Percentiles rank a stretch among this genome's conserved stretches.
Conservation (phyloP, 2,113 vertebrate species). For the Oreochromis spilurus region DNA sequence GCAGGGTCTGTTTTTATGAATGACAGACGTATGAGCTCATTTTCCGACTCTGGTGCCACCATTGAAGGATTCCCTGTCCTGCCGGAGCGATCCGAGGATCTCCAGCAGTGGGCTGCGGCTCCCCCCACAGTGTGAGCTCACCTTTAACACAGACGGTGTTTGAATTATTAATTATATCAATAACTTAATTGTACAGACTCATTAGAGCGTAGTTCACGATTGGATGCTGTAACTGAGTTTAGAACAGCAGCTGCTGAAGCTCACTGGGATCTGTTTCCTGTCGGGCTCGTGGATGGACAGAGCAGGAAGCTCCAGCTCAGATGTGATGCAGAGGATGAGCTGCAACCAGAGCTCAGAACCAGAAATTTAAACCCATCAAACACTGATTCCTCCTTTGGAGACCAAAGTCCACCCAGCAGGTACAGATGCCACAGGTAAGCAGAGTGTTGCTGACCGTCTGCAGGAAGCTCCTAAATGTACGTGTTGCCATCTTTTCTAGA, state of each 20-base stretch:
- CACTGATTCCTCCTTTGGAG: neutral
- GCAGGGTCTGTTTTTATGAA: too few species aligned
- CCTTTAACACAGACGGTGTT: neutral
- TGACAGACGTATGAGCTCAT: too few species aligned
- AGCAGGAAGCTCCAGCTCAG: neutral
- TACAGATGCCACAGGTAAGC: neutral
- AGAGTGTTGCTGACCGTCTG: neutral
- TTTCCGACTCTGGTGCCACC: too few species aligned
- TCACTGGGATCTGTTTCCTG: neutral
- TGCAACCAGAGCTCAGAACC: neutral
- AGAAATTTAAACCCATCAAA: neutral
- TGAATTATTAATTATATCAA: neutral
- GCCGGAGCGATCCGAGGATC: neutral
- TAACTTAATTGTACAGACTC: neutral
- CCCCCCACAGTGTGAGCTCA: neutral
- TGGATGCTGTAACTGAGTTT: neutral
- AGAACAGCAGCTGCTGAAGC: neutral
- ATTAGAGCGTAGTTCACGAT: neutral
- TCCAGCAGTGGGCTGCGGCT: neutral
- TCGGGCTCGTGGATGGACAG: neutral
- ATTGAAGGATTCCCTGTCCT: too few species aligned
- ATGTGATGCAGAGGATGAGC: neutral
- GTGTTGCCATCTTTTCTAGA: neutral
- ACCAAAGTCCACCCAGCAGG: neutral
- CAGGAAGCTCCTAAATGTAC: neutral